Conservation (phyloP, 1,140 invertebrate species). For the Oryctes rhinoceros region DNA sequence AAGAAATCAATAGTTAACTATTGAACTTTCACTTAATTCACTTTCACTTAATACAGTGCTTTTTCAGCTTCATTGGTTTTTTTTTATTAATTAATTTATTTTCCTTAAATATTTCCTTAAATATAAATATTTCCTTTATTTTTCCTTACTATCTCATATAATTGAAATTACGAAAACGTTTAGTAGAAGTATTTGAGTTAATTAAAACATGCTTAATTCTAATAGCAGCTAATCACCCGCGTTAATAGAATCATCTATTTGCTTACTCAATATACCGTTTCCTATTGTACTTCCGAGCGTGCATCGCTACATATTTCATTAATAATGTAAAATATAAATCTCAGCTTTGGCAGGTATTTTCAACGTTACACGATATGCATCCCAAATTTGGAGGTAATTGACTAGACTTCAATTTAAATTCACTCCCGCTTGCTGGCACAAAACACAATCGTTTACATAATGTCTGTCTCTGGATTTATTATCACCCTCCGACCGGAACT, state of each 20-base stretch:
- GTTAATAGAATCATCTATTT: not conserved
- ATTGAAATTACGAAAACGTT: not conserved
- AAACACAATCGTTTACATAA: constrained; percentile 26
- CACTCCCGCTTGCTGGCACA: not conserved
- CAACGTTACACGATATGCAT: constrained; percentile 5
- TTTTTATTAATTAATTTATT: not conserved
- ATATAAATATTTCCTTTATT: too few relatives aligned
- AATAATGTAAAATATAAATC: not conserved
- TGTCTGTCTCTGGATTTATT: constrained; percentile 27
- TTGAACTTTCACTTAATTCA: not conserved
- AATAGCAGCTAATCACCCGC: not conserved
- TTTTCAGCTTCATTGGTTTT: not conserved
- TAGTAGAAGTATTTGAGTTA: not conserved
- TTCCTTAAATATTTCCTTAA: too few relatives aligned
- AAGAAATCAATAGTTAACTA: too few relatives aligned
- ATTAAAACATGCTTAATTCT: not conserved
- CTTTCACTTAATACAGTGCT: not conserved
- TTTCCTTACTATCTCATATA: not conserved
- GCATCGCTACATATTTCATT: not conserved
- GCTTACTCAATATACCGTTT: not conserved
- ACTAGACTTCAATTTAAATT: constrained; percentile 26
- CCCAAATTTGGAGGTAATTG: constrained; percentile 26
- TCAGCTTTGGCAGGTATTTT: not conserved
- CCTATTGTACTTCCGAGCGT: not conserved
- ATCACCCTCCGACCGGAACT: not conserved